phyloP scores from a whole-genome alignment of 2,113 vertebrate species.

The Pterocles gutturalis region DNA sequence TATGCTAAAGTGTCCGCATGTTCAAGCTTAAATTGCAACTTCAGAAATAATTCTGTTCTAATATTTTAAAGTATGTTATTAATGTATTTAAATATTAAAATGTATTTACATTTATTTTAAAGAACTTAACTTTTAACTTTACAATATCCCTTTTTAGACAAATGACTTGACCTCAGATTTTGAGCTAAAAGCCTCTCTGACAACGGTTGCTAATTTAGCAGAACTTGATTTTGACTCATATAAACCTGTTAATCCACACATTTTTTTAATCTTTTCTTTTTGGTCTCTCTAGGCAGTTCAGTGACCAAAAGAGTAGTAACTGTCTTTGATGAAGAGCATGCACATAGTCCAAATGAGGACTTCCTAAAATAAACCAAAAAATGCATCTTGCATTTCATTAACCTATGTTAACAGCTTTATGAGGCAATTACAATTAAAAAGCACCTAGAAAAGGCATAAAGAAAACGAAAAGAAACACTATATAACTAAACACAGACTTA shows the following conservation, averaged over 20 bases:
- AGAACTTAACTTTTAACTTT: background rate
- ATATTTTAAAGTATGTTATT: background rate
- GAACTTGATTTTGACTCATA: background rate
- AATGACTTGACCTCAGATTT: background rate
- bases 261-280: background rate
- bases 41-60: background rate
- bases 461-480: background rate
- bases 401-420: background rate
- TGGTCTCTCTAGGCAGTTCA: background rate
- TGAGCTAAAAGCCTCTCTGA: background rate
- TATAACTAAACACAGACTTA: background rate
- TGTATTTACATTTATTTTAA: too few relatives aligned
- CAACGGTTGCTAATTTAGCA: background rate
- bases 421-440: background rate
- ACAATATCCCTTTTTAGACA: background rate
- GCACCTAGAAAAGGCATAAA: background rate
- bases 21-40: background rate
- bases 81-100: too few relatives aligned
- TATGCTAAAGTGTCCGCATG: background rate
- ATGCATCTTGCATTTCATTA: background rate
- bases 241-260: background rate
- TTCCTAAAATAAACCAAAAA: constrained; percentile 14
- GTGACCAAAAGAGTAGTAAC: background rate
- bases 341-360: background rate
- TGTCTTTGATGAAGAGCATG: background rate